Conservation (phyloP, 2,113 vertebrate species). For the cat (Felis catus) region DNA sequence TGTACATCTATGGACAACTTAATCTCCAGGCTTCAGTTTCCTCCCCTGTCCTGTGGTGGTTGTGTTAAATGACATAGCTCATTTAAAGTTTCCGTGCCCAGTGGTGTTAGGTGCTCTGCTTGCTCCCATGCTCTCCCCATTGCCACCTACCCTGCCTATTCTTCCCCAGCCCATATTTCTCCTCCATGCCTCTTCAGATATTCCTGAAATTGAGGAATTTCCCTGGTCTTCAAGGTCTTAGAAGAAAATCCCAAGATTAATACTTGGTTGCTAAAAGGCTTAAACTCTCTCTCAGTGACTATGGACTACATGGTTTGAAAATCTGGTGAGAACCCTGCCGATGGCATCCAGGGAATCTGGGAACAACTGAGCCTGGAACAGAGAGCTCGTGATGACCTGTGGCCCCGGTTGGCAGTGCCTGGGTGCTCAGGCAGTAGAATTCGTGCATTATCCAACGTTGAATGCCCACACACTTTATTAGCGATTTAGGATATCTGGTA, state of each 20-base stretch:
- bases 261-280: not conserved
- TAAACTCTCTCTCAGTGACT: not conserved
- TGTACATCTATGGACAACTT: not conserved
- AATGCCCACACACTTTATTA: not conserved
- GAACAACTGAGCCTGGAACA: not conserved
- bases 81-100: not conserved
- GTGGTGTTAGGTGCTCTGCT: not conserved
- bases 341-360: not conserved
- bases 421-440: not conserved
- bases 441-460: rapidly evolving
- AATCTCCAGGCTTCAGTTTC: not conserved
- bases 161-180: not conserved
- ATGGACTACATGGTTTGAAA: not conserved
- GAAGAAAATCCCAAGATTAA: not conserved
- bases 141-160: not conserved
- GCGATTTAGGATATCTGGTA: not conserved
- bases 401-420: not conserved
- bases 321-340: not conserved
- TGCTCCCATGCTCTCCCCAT: not conserved
- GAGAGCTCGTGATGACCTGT: not conserved
- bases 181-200: not conserved
- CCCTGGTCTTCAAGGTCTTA: not conserved
- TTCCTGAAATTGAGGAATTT: not conserved
- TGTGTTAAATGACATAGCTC: not conserved
- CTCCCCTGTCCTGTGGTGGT: not conserved